Conservation (phyloP, 92 coral and sea anemone genomes). For the Hydrozoanthus gracilis region DNA sequence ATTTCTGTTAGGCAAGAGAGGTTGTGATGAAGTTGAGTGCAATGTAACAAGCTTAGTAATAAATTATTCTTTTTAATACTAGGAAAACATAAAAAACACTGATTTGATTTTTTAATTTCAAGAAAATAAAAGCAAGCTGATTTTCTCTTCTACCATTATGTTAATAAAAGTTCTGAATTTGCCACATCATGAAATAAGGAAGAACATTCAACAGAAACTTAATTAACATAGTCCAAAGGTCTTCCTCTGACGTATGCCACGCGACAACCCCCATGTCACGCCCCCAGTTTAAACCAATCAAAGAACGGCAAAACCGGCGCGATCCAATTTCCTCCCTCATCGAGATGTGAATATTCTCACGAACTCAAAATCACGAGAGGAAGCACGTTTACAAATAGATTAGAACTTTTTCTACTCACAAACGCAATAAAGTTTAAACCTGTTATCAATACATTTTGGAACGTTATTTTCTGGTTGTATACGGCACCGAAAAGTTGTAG, state of each 20-base stretch:
- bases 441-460: too few relatives aligned
- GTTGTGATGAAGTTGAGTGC: too few relatives aligned
- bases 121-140: too few relatives aligned
- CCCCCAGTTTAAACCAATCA: constrained; percentile 67
- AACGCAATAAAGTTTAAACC: too few relatives aligned
- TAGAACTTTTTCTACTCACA: background rate
- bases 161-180: background rate
- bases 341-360: constrained; percentile 5
- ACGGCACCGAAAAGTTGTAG: too few relatives aligned
- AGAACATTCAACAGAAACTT: background rate
- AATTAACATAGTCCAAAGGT: constrained; percentile 49
- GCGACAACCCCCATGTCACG: constrained; percentile 71
- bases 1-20: too few relatives aligned
- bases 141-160: background rate
- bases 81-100: too few relatives aligned
- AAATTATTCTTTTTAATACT: too few relatives aligned
- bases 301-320: constrained; percentile 1
- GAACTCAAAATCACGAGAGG: background rate
- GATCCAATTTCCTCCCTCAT: constrained; percentile 14
- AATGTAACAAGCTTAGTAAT: too few relatives aligned
- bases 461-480: too few relatives aligned
- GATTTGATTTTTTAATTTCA: too few relatives aligned
- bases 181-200: constrained; percentile 34
- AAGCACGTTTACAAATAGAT: background rate
- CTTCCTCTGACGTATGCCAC: constrained; percentile 27